A percentile compares a stretch with the other conserved stretches of the same genome.
phyloP scores from a whole-genome alignment of 2,888 invertebrate species.

The Anticlea derivata region DNA sequence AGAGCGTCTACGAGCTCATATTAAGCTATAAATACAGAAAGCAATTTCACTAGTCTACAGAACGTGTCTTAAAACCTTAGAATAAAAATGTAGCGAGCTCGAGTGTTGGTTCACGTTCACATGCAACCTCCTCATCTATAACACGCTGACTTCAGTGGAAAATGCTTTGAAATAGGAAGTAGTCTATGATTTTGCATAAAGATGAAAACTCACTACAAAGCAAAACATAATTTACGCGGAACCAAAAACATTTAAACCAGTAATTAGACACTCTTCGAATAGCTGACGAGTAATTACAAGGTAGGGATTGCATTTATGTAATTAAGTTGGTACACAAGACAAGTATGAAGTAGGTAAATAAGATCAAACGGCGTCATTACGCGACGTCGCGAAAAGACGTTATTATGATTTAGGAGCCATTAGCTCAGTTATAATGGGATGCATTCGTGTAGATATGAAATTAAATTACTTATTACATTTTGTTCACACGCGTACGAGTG shows the following conservation, averaged over 20 bases:
- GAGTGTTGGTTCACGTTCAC: background rate
- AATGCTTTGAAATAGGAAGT: background rate
- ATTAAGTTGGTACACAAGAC: background rate
- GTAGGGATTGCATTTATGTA: background rate
- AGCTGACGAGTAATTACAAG: background rate
- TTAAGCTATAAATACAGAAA: conserved; percentile 25
- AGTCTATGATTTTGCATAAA: background rate
- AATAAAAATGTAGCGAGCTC: conserved; percentile 17
- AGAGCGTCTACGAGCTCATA: conserved; percentile 28
- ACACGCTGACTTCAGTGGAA: background rate
- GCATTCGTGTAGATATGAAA: conserved; percentile 8
- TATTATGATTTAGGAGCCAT: conserved; percentile 21
- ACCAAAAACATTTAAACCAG: background rate
- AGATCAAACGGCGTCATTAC: conserved; percentile 14
- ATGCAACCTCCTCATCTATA: background rate
- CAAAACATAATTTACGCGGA: background rate
- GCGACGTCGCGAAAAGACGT: conserved; percentile 7
- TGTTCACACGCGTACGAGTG: background rate
- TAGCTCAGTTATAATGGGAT: conserved; percentile 6
- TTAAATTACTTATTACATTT: conserved; percentile 11
- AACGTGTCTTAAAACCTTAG: conserved; percentile 22
- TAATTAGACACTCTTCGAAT: background rate
- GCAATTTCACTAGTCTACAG: conserved; percentile 25
- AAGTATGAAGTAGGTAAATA: background rate
- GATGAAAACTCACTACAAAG: background rate